These are phyloP conservation scores for Gila robusta DNA, from an alignment of 2,797 vertebrate genomes.

Conservation along the genomic window DNA sequence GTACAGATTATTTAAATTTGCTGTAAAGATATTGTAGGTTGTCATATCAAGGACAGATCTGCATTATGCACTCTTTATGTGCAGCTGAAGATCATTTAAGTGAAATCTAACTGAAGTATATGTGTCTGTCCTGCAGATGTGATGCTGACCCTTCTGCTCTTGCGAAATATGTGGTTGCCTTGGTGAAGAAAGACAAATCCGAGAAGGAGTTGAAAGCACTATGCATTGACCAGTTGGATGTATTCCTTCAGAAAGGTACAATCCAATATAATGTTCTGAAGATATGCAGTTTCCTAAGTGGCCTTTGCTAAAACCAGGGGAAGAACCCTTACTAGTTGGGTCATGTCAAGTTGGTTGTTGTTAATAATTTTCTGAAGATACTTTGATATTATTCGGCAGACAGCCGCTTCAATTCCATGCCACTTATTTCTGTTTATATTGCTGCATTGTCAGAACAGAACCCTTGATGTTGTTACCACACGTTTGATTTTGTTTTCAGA, in stretches of 20 bases:
- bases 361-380: background rate
- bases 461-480: background rate
- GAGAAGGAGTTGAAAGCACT: conserved; percentile 96
- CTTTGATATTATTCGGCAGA: background rate
- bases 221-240: conserved; percentile 98
- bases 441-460: background rate
- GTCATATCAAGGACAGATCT: background rate
- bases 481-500: conserved; percentile 75
- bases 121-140: conserved; percentile 80
- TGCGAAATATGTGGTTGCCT: conserved; percentile 97
- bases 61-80: background rate
- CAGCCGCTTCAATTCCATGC: background rate
- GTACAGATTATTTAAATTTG: no score
- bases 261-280: conserved; percentile 26
- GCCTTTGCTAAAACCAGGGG: background rate
- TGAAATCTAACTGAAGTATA: background rate
- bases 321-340: background rate
- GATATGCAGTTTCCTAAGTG: background rate
- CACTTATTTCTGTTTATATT: background rate
- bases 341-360: background rate
- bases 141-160: conserved; percentile 98
- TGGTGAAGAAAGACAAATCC: conserved; percentile 99
- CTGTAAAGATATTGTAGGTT: background rate
- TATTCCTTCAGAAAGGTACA: conserved; percentile 98
- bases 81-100: background rate